Evolutionary conservation across 2,113 vertebrate genomes (phyloP), one percentile per base, ranked within the genome.

Genomic region (Rana temporaria): DNA sequence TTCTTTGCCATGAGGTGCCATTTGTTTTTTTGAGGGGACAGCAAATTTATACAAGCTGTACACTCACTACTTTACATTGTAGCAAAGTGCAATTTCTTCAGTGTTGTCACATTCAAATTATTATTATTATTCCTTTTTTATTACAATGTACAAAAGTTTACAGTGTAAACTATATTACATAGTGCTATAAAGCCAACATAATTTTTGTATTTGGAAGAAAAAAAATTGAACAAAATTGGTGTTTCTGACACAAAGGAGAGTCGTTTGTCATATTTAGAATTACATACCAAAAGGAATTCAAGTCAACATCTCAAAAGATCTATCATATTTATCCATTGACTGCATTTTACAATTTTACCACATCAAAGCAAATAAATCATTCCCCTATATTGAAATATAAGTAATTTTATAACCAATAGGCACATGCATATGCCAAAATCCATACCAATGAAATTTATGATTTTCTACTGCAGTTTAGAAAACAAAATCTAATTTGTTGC

Each of bases 241-340:
- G 22, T 59, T 59, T 69, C 59, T 56, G n/a, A 30, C 24, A 42
- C 38, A 17, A 65, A 53, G 42, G 52, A 26, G n/a, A 53, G 67
- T 48, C 34, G 57, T 63, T 64, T 15, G 56, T 81, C 79, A 64
- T 65, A 38, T 75, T 75, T 38, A 60, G 30, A 75, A 75, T 62
- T 34, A 38, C 22, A n/a, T 38, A 42, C 22, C 19, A 62, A 75
- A 42, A 75, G 22, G n/a, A 75, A 42, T 42, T 34, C 22, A 26
- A 16, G 56, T n/a, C 18, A 62, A 38, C 30, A 6, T 24, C 24
- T 63, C 42, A 12, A 48, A 48, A 34, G n/a, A 62, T 62, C 18
- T 20, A 42, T 57, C n/a, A n/a, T 30, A 60, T 60, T 59, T 75
- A 60, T 62, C 19, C 20, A 56, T 22, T 32, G 57, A 60, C 57